A percentile compares a stretch with the other conserved stretches of the same genome.
phyloP scores from a whole-genome alignment of 2,113 vertebrate genomes.

The Australoheros scitulus region DNA sequence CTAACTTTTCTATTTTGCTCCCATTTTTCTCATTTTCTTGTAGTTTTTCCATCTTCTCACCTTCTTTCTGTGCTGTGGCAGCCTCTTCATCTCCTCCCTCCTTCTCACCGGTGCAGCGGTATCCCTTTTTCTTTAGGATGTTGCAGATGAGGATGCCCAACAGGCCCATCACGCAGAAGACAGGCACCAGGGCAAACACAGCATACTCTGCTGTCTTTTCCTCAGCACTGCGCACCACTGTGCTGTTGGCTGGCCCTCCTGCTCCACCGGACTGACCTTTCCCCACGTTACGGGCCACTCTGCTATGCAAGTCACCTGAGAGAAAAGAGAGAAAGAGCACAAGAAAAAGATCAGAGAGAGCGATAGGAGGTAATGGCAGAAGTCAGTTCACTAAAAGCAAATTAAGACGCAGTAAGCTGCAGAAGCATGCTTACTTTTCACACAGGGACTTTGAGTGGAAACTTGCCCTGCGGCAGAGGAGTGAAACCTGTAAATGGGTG shows the following conservation, averaged over 20 bases:
- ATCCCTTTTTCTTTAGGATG: conserved; percentile 93
- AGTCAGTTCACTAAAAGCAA: not conserved
- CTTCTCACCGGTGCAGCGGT: conserved; percentile 87
- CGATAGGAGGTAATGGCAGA: not conserved
- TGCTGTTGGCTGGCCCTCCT: conserved; percentile 72
- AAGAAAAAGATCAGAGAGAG: not conserved
- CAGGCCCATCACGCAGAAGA: conserved; percentile 95
- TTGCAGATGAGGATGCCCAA: conserved; percentile 95
- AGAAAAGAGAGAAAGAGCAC: not conserved
- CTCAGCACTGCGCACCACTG: conserved; percentile 75
- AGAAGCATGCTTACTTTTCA: conserved; percentile 52
- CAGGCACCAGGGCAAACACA: conserved; percentile 88
- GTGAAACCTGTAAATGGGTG: conserved; percentile 57
- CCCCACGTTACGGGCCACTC: conserved; percentile 66
- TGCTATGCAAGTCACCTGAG: conserved; percentile 25
- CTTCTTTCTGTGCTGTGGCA: conserved; percentile 73
- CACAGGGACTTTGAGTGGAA: conserved; percentile 53
- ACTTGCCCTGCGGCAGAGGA: conserved; percentile 8
- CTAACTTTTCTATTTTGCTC: no score
- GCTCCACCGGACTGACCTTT: conserved; percentile 50
- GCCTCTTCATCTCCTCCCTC: conserved; percentile 79
- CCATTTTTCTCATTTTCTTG: not conserved
- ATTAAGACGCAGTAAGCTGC: not conserved
- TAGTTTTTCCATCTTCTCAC: conserved; percentile 71
- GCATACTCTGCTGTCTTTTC: conserved; percentile 87